phyloP scores from a whole-genome alignment of 2,113 vertebrate species.

The Microtus montanus region DNA sequence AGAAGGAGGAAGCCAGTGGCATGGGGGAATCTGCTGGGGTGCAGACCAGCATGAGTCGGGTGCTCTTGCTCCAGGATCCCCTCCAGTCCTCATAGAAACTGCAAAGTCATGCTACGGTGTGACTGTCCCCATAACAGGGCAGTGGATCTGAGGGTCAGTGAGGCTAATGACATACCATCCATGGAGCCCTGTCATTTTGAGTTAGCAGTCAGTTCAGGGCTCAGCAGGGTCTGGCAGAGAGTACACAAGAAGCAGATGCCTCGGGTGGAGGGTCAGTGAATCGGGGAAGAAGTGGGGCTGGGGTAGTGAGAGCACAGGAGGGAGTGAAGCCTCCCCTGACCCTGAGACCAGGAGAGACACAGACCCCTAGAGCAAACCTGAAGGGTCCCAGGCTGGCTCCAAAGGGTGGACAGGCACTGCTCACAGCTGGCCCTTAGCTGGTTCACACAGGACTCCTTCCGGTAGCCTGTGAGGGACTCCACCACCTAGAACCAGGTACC shows the following conservation, averaged over 20 bases:
- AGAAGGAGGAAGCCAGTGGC: neutral
- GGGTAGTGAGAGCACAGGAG: neutral
- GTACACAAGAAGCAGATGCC: neutral
- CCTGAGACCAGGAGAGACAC: neutral
- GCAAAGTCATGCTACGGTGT: no score
- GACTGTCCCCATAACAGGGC: neutral
- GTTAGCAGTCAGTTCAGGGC: rapidly evolving
- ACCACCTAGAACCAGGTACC: neutral
- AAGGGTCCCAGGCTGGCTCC: neutral
- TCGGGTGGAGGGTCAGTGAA: neutral
- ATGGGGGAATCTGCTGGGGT: neutral
- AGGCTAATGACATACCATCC: neutral
- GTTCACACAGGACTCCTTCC: neutral
- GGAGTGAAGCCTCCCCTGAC: neutral
- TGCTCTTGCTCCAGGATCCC: neutral
- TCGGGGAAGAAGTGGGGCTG: neutral
- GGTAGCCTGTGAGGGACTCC: neutral
- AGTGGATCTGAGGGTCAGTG: neutral
- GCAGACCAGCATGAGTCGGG: no score
- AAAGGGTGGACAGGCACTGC: neutral
- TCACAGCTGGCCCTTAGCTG: neutral
- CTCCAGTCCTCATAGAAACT: neutral
- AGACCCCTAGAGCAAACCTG: neutral
- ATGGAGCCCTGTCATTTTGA: neutral
- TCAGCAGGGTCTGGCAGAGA: neutral